Percentiles rank a stretch among this genome's conserved stretches.
Conservation (phyloP, 2,113 vertebrate genomes). For the Limanda limanda region DNA sequence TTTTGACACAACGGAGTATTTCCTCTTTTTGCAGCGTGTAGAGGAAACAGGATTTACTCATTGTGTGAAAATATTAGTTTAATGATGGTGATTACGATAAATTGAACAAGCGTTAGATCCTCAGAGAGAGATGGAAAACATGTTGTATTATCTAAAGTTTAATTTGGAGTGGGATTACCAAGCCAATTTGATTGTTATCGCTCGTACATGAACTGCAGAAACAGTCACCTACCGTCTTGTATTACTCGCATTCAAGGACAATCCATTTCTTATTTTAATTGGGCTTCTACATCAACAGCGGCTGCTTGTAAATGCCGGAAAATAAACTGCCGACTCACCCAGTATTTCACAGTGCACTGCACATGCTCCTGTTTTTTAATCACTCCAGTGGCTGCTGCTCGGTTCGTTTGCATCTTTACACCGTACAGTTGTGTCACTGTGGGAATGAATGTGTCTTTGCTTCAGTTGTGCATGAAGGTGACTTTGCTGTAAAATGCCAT, state of each 20-base stretch:
- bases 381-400: slow-evolving; percentile 18
- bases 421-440: slow-evolving; percentile 11
- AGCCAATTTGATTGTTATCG: not conserved
- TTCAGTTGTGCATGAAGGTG: not conserved
- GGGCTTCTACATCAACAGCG: slow-evolving; percentile 21
- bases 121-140: not conserved
- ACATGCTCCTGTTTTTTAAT: not conserved
- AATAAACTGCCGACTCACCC: not conserved
- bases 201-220: not conserved
- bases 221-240: not conserved
- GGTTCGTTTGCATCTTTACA: slow-evolving; percentile 20
- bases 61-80: not conserved
- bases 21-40: too few species aligned
- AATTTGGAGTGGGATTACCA: not conserved
- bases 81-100: not conserved
- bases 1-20: too few species aligned
- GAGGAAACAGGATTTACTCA: too few species aligned
- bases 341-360: slow-evolving; percentile 30
- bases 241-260: not conserved
- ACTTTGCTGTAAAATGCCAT: slow-evolving; percentile 33
- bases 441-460: slow-evolving; percentile 10
- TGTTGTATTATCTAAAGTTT: not conserved
- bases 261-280: slow-evolving; percentile 38
- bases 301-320: slow-evolving; percentile 10
- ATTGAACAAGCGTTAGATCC: too few species aligned